Conservation (phyloP, 2,797 vertebrate genomes). For the Monodelphis domestica region DNA sequence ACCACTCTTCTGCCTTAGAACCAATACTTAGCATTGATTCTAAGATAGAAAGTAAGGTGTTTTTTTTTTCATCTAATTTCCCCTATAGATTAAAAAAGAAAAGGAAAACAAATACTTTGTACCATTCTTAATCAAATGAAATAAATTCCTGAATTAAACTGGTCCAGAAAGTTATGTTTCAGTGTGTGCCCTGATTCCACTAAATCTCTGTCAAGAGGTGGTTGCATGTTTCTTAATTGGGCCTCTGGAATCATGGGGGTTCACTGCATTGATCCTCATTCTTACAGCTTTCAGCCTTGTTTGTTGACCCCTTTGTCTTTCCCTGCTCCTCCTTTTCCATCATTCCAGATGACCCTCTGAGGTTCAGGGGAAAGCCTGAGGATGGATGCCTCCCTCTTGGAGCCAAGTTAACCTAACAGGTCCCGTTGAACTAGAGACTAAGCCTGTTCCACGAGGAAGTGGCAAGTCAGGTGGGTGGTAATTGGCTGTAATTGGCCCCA, state of each 20-base stretch:
- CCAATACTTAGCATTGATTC: too few relatives aligned
- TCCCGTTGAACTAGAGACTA: conserved; percentile 20
- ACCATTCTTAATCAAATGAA: background rate
- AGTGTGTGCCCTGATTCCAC: background rate
- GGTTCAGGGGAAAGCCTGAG: conserved; percentile 7
- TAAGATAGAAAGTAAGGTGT: too few relatives aligned
- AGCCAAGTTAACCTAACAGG: background rate
- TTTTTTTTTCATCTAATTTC: too few relatives aligned
- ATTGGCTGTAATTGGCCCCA: background rate
- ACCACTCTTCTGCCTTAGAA: too few relatives aligned
- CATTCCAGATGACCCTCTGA: conserved; percentile 17
- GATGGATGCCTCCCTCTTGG: background rate
- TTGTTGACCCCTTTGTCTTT: background rate
- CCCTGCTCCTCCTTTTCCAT: background rate
- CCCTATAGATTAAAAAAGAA: background rate
- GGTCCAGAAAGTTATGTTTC: background rate
- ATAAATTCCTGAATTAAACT: background rate
- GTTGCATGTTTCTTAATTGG: background rate
- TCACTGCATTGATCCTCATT: background rate
- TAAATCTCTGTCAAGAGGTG: background rate
- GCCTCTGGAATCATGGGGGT: background rate
- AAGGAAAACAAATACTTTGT: background rate
- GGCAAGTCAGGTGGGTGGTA: conserved; percentile 50
- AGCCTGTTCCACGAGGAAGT: conserved; percentile 76
- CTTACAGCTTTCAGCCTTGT: background rate